These are phyloP conservation scores for Escarpia spicata DNA, from an alignment of 2,888 invertebrate genomes.

Conservation along the genomic window DNA sequence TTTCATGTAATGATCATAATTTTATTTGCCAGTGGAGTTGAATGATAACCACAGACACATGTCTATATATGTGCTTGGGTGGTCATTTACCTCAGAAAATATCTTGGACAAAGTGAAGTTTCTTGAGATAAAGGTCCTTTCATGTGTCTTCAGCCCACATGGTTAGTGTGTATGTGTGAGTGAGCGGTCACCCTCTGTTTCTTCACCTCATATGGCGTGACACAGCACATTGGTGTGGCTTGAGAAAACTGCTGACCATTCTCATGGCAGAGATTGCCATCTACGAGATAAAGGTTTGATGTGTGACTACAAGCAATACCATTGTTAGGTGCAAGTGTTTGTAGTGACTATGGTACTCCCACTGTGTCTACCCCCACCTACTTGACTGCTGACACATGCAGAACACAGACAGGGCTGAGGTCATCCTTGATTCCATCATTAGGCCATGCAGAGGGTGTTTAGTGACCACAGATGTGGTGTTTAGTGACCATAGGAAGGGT, in stretches of 20 bases:
- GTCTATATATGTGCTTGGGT: neutral
- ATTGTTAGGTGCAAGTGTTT: neutral
- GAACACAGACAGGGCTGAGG: neutral
- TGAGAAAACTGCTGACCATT: neutral
- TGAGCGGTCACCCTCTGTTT: neutral
- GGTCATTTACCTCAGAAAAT: neutral
- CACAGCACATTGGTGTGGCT: neutral
- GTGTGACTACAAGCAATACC: neutral
- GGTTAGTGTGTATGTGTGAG: neutral
- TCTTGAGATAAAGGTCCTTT: neutral
- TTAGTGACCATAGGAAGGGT: too few relatives aligned
- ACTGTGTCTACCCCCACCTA: neutral
- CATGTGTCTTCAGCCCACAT: neutral
- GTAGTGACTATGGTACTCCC: neutral
- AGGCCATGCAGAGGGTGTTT: neutral
- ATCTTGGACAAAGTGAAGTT: neutral
- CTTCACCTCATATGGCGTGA: neutral
- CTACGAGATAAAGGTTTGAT: neutral
- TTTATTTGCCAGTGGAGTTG: too few relatives aligned
- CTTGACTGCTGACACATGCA: neutral
- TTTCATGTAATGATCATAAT: too few relatives aligned
- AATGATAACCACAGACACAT: neutral
- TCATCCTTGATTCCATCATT: neutral
- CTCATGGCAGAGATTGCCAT: neutral
- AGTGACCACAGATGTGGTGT: neutral